Conservation (phyloP, 1,140 invertebrate species). For the Trachymyrmex septentrionalis region DNA sequence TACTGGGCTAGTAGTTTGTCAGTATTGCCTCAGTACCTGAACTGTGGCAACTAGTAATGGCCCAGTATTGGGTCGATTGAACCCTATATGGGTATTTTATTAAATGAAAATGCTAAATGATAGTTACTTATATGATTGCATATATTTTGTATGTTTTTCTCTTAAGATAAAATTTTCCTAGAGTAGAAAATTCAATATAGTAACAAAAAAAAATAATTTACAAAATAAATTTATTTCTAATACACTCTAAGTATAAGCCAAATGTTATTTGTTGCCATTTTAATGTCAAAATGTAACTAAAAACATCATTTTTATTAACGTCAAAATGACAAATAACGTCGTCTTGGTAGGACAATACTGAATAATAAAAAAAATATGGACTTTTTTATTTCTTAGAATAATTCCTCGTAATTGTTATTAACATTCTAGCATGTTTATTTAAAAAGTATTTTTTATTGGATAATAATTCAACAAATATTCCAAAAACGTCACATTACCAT, state of each 20-base stretch:
- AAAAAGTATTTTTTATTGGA: not conserved
- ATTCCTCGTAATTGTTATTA: not conserved
- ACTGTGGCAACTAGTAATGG: no score
- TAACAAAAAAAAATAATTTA: slow-evolving; percentile 1
- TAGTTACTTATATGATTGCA: not conserved
- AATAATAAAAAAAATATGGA: not conserved
- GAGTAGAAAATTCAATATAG: not conserved
- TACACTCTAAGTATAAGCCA: not conserved
- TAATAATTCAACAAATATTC: slow-evolving; percentile 24
- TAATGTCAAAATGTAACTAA: no score
- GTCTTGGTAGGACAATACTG: not conserved
- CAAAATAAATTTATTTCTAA: not conserved
- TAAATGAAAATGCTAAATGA: not conserved
- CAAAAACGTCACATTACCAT: slow-evolving; percentile 11
- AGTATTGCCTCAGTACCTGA: no score
- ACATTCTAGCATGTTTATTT: not conserved
- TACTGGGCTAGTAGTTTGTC: no score
- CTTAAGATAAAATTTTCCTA: no score
- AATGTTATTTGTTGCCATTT: no score
- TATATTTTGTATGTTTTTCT: not conserved
- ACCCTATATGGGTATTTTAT: not conserved
- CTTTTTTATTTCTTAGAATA: not conserved
- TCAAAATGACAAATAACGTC: no score
- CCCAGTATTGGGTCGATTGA: no score
- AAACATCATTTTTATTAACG: no score